Evolutionary conservation across 2,888 invertebrate species (phyloP).

Genomic region (Lasioglossum vierecki): DNA sequence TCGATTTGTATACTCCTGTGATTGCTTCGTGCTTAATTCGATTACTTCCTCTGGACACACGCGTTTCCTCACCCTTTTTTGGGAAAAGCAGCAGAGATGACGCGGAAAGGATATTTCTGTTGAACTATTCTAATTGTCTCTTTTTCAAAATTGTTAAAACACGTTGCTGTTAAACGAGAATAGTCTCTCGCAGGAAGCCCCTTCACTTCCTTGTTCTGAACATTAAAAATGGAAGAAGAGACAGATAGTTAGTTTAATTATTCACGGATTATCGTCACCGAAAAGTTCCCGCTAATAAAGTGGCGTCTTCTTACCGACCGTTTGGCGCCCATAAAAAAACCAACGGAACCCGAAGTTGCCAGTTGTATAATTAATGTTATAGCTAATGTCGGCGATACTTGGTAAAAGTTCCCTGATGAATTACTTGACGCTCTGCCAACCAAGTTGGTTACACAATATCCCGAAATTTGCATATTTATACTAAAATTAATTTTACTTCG

Average conservation of each 20-base stretch:
- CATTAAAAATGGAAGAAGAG: neutral
- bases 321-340: conserved; percentile 2
- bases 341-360: conserved; percentile 2
- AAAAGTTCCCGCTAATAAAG: conserved; percentile 9
- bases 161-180: neutral
- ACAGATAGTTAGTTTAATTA: neutral
- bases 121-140: neutral
- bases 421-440: conserved; percentile 47
- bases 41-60: conserved; percentile 44
- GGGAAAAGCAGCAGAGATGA: neutral
- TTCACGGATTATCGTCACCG: conserved; percentile 11
- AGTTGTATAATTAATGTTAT: conserved; percentile 44
- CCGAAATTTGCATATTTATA: conserved; percentile 51
- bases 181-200: neutral
- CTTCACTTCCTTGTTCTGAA: neutral
- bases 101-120: neutral
- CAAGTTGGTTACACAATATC: conserved; percentile 11
- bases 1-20: conserved; percentile 51
- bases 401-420: conserved; percentile 38
- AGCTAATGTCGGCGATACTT: conserved; percentile 29
- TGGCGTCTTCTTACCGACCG: neutral
- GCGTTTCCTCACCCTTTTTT: neutral
- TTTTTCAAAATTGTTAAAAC: neutral
- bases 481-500: conserved; percentile 48
- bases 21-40: conserved; percentile 63